Conservation (phyloP, 1,140 invertebrate species). For the Aporrectodea caliginosa region DNA sequence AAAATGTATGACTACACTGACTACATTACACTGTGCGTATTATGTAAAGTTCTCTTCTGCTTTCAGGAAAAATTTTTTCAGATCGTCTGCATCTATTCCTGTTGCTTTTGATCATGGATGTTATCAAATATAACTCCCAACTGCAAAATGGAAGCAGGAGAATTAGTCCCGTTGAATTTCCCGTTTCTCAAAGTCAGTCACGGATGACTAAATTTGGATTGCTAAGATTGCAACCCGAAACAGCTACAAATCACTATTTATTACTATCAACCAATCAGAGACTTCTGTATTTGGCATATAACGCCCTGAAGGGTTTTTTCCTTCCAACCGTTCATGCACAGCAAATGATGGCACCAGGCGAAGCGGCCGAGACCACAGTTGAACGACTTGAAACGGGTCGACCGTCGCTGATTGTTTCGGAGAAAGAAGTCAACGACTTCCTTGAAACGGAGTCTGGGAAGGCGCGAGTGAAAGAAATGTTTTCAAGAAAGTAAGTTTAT, state of each 20-base stretch:
- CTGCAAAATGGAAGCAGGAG: not conserved
- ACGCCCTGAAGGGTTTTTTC: not conserved
- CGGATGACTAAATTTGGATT: not conserved
- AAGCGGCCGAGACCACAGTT: not conserved
- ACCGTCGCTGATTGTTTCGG: not conserved
- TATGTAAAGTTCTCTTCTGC: no score
- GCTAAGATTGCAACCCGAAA: not conserved
- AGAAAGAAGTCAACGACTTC: not conserved
- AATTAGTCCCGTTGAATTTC: not conserved
- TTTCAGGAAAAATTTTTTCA: no score
- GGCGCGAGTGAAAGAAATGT: not conserved
- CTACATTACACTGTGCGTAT: no score
- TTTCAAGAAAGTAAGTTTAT: constrained; percentile 4
- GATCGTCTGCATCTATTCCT: no score
- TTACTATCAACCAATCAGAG: no score
- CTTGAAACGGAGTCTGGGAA: not conserved
- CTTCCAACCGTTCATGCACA: not conserved
- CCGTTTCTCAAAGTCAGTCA: not conserved
- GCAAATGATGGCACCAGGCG: not conserved
- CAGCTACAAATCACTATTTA: not conserved
- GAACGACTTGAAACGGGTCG: not conserved
- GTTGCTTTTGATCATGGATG: no score
- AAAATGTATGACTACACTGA: no score
- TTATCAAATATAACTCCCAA: not conserved
- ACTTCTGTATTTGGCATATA: not conserved